A percentile compares a stretch with the other conserved stretches of the same genome.
These are phyloP conservation scores for Ptychochromis oligacanthus DNA, from an alignment of 2,113 vertebrate genomes.

Conservation along the genomic window DNA sequence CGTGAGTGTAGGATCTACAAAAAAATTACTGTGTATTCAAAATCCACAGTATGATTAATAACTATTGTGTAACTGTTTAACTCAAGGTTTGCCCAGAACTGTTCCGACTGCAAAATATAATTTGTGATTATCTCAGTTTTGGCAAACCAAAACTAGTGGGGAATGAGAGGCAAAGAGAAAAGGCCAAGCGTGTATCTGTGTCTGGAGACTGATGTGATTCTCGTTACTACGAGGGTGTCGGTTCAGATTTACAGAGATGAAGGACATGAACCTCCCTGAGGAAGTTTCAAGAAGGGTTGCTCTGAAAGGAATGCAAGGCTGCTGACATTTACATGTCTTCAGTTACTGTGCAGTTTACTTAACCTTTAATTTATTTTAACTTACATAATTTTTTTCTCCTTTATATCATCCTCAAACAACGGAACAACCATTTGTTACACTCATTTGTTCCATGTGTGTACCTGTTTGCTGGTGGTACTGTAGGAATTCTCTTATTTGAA, in stretches of 20 bases:
- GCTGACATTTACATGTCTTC: constrained; percentile 55
- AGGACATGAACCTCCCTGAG: constrained; percentile 65
- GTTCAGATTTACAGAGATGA: constrained; percentile 54
- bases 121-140: background rate
- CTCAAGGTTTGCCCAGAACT: background rate
- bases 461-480: background rate
- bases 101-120: background rate
- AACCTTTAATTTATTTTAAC: constrained; percentile 50
- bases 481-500: background rate
- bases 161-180: constrained; percentile 1
- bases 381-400: background rate
- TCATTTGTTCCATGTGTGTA: background rate
- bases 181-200: constrained; percentile 7
- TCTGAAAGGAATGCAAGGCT: constrained; percentile 53
- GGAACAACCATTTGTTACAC: background rate
- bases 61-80: background rate
- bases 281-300: constrained; percentile 46
- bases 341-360: constrained; percentile 50
- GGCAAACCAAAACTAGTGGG: background rate
- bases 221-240: constrained; percentile 15
- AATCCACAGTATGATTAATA: background rate
- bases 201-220: constrained; percentile 33
- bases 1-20: background rate
- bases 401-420: background rate
- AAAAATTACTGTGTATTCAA: background rate